These are phyloP conservation scores for Onchidella celtica DNA, from an alignment of 2,888 invertebrate species.

Conservation along the genomic window DNA sequence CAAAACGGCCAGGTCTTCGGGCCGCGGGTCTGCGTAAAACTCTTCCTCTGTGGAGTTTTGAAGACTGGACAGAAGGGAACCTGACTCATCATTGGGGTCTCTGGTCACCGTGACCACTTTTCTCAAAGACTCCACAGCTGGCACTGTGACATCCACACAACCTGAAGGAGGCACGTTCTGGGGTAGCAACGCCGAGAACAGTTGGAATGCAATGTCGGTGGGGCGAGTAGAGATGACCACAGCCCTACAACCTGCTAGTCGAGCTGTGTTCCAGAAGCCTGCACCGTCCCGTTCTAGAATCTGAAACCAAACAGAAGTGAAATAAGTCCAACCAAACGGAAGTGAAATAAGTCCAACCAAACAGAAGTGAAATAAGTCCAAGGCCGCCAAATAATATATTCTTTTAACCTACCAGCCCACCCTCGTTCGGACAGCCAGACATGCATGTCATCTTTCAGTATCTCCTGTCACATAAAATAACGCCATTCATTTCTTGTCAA, in stretches of 20 bases:
- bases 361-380: no score
- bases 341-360: no score
- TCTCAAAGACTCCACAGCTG: background rate
- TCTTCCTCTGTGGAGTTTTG: background rate
- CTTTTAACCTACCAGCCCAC: no score
- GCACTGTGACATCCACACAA: background rate
- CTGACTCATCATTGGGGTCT: background rate
- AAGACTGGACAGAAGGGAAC: background rate
- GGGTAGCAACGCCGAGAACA: background rate
- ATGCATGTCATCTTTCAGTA: no score
- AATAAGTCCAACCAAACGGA: no score
- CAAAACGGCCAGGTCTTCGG: background rate
- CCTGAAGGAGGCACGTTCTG: background rate
- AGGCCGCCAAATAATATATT: no score
- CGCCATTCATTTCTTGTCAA: no score
- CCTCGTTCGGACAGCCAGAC: no score
- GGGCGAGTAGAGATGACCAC: background rate
- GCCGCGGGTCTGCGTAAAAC: background rate
- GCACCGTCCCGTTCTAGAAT: slow-evolving; percentile 30
- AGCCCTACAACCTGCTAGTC: slow-evolving; percentile 2
- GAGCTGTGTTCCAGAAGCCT: slow-evolving; percentile 40
- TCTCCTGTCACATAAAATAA: no score
- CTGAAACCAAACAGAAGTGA: background rate
- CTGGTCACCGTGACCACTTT: background rate
- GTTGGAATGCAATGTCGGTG: background rate